Conservation (phyloP, 2,113 vertebrate genomes). For the Spea bombifrons region DNA sequence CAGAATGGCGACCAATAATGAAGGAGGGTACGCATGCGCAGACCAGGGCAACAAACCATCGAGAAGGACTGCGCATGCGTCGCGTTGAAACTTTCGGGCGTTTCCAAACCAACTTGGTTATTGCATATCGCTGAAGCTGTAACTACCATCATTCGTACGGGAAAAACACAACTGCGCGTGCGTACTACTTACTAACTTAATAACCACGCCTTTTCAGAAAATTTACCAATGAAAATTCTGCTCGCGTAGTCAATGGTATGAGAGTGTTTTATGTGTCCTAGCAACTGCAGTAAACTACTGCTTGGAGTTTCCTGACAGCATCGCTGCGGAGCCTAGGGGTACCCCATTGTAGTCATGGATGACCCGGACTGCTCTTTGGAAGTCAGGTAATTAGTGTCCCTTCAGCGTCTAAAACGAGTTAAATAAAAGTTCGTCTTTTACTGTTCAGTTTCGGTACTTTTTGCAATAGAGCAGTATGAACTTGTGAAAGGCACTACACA, state of each 20-base stretch:
- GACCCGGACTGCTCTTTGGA: conserved; percentile 21
- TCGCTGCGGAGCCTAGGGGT: background rate
- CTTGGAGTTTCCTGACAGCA: background rate
- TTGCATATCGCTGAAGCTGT: background rate
- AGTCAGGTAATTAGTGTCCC: conserved; percentile 20
- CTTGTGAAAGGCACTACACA: too few species aligned
- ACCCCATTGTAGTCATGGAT: background rate
- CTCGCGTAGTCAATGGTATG: background rate
- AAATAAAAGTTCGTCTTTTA: too few species aligned
- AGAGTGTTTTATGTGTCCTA: conserved; percentile 20
- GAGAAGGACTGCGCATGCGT: background rate
- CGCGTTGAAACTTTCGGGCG: too few species aligned
- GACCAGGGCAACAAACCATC: background rate
- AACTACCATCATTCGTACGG: background rate
- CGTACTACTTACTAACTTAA: background rate
- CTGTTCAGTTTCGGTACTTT: too few species aligned
- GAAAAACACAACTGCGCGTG: background rate
- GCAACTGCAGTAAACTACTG: conserved; percentile 17
- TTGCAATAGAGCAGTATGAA: too few species aligned
- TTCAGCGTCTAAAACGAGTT: too few species aligned
- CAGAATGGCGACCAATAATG: conserved; percentile 39
- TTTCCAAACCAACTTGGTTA: too few species aligned
- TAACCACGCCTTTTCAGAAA: too few species aligned
- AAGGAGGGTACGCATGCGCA: conserved; percentile 1
- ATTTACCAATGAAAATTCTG: too few species aligned